Base-by-base conservation (phyloP, 1,140 invertebrate genomes). In the Oedothorax gibbosus region DNA sequence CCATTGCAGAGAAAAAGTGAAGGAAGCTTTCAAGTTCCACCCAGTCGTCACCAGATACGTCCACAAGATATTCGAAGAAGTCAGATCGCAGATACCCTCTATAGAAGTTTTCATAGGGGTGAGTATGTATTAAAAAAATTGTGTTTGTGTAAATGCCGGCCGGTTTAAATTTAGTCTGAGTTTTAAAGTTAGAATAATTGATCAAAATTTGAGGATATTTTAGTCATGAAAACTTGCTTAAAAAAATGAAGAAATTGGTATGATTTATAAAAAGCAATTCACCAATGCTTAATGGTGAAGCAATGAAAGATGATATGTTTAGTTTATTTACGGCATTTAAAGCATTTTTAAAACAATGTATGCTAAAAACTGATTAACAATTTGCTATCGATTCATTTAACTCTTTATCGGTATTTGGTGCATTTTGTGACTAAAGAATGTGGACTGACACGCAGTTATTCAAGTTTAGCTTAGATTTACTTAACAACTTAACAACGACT, bases 31-130 rank as follows among this genome's bases (percentile, higher is more conserved):
- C 35, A 35, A 35, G 35, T 35, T 35, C 35, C 35, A 35, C 5
- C 35, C 35, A 35, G 35, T 35, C 35, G 35, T 35, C 35, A 35
- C 35, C 1, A 35, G 35, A 35, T 35, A 35, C 35, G 35, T 35
- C 35, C 1, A 35, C 35, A 35, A 35, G 35, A 35, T 35, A 35
- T 35, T 35, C 35, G 35, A 35, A 35, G 5, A 35, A 35, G 92
- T 86, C 92, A 93, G 86, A 90, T 93, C 75, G 9, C 7, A 76
- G 50, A 86, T 86, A n/a, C 50, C 10, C 50, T 6, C 56, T 12
- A 51, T 78, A 50, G 87, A 87, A 49, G 20, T 15, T 15, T 87
- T 87, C 62, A 71, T 69, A 11, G 15, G 60, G 14, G 12, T 15
- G 10, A 51, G 53, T 35, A 71, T 35, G 11, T 5, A 5, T 35